These are phyloP conservation scores for Neodiprion virginianus DNA, from an alignment of 1,140 invertebrate genomes.

Conservation along the genomic window DNA sequence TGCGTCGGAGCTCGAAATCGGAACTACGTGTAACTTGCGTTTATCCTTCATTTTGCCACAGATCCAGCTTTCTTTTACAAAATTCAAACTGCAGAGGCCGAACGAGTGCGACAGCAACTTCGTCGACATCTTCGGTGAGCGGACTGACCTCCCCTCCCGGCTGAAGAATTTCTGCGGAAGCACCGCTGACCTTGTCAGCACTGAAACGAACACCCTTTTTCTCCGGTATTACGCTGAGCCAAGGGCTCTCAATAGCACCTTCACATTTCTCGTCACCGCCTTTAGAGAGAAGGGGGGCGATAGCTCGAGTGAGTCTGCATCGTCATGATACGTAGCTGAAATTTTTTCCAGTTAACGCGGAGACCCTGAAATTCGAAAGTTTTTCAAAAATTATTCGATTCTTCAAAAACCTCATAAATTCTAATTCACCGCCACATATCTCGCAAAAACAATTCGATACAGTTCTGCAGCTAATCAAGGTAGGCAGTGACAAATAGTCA, in stretches of 20 bases:
- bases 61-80: constrained; percentile 77
- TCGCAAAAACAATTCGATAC: too few species aligned
- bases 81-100: constrained; percentile 73
- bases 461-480: too few species aligned
- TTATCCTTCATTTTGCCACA: constrained; percentile 48
- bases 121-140: constrained; percentile 76
- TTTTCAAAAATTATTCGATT: background rate
- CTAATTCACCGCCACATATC: too few species aligned
- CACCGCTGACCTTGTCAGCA: constrained; percentile 73
- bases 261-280: constrained; percentile 77
- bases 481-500: too few species aligned
- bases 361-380: too few species aligned
- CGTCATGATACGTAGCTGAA: too few species aligned
- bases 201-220: constrained; percentile 69
- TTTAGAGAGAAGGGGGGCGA: constrained; percentile 67
- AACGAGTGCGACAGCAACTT: constrained; percentile 87
- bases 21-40: too few species aligned
- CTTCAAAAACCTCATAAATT: background rate
- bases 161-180: constrained; percentile 80
- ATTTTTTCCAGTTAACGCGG: too few species aligned
- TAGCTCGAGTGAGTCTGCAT: constrained; percentile 39
- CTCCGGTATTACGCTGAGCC: constrained; percentile 75
- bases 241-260: constrained; percentile 71
- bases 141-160: constrained; percentile 69
- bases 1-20: background rate